Conservation (phyloP, 2,113 vertebrate genomes). For the Tonatia bakeri region DNA sequence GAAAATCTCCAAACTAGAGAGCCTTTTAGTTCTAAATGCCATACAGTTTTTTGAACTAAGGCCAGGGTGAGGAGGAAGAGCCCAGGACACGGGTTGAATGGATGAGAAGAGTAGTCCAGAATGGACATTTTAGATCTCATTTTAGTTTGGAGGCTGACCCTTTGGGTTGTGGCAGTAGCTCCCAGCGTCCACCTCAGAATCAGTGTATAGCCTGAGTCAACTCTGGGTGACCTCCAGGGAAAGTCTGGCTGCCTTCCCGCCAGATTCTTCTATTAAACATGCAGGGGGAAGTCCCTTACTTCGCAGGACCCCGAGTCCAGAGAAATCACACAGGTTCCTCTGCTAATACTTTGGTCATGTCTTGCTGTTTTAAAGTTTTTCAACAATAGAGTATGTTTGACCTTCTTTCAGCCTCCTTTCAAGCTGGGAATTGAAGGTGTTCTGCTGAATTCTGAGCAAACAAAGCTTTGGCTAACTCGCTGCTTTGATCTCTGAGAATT, state of each 20-base stretch:
- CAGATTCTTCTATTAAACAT: not conserved
- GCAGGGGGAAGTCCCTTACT: not conserved
- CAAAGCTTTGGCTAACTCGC: slow-evolving; percentile 10
- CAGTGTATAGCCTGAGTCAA: not conserved
- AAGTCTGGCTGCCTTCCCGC: not conserved
- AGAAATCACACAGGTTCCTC: not conserved
- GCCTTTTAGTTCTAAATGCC: not conserved
- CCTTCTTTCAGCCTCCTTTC: slow-evolving; percentile 32
- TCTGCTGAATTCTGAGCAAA: slow-evolving; percentile 57
- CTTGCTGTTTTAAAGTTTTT: slow-evolving; percentile 18
- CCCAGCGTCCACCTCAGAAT: not conserved
- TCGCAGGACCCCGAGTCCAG: not conserved
- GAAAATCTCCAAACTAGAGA: not conserved
- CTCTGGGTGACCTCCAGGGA: not conserved
- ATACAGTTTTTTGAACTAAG: not conserved
- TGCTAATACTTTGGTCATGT: not conserved
- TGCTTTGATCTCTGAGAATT: slow-evolving; percentile 68
- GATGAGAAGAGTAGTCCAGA: not conserved
- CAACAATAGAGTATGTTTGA: slow-evolving; percentile 41
- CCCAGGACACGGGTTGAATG: not conserved
- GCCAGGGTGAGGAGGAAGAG: not conserved
- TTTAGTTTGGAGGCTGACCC: not conserved
- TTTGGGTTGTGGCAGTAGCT: not conserved
- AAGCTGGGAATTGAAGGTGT: slow-evolving; percentile 68
- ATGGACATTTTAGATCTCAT: not conserved